A percentile compares a stretch with the other conserved stretches of the same genome.
These are phyloP conservation scores for Megamerina dolium DNA, from an alignment of 2,888 invertebrate genomes.

Conservation along the genomic window DNA sequence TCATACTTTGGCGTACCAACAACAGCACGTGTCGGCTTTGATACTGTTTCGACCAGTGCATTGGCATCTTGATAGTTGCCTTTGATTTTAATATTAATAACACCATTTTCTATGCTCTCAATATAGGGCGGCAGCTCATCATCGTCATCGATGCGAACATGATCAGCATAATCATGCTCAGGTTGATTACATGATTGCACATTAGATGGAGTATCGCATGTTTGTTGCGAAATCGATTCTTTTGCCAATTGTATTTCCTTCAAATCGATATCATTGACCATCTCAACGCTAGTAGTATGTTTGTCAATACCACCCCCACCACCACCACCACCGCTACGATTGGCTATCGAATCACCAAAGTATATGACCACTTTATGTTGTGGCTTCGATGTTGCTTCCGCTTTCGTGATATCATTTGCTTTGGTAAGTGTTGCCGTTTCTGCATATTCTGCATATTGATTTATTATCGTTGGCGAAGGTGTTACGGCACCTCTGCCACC, in stretches of 20 bases:
- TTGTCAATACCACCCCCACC: constrained; percentile 13
- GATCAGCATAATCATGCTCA: constrained; percentile 8
- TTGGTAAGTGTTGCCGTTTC: not conserved
- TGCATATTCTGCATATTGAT: constrained; percentile 27
- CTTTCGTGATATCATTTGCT: constrained; percentile 17
- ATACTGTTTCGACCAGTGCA: constrained; percentile 55
- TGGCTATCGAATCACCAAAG: constrained; percentile 60
- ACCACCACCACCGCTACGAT: constrained; percentile 22
- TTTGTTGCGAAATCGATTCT: constrained; percentile 2
- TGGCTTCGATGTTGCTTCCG: constrained; percentile 40
- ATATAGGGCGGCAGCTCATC: constrained; percentile 50
- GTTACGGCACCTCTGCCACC: constrained; percentile 22
- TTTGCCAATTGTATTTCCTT: not conserved
- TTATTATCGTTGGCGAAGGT: constrained; percentile 39
- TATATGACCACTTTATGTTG: constrained; percentile 67
- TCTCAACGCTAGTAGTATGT: not conserved
- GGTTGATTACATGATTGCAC: not conserved
- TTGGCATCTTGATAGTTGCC: constrained; percentile 58
- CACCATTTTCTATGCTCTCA: constrained; percentile 51
- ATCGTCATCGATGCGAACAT: constrained; percentile 27
- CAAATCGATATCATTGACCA: no score
- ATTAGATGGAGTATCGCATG: not conserved
- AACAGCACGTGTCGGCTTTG: constrained; percentile 38
- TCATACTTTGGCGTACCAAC: constrained; percentile 29
- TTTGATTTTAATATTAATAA: constrained; percentile 58